phyloP scores from a whole-genome alignment of 2,113 vertebrate genomes.

The Ptilorrhoa leucosticta region DNA sequence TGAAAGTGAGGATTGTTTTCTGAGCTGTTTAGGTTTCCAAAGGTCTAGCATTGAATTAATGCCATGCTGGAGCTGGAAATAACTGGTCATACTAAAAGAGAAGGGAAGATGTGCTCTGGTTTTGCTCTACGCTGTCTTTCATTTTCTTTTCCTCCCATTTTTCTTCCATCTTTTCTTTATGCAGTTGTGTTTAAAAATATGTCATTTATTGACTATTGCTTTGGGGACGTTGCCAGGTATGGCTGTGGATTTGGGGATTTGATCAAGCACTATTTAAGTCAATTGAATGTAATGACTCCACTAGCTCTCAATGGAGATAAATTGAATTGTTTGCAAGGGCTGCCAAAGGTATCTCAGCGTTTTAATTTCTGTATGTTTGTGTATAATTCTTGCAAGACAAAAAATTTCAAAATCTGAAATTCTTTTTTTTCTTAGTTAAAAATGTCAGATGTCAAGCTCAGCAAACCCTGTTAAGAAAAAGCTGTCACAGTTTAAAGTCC shows the following conservation, averaged over 20 bases:
- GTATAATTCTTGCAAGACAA: background rate
- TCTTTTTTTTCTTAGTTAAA: background rate
- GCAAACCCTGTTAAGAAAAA: background rate
- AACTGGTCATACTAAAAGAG: background rate
- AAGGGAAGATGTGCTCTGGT: background rate
- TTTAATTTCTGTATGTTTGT: background rate
- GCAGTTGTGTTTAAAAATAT: background rate
- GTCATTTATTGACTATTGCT: background rate
- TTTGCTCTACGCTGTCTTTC: background rate
- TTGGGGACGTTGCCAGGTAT: background rate
- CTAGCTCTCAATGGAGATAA: background rate
- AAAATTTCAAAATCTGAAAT: background rate
- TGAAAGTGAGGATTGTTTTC: background rate
- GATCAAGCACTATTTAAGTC: background rate
- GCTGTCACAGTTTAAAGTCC: background rate
- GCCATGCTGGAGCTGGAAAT: background rate
- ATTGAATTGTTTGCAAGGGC: background rate
- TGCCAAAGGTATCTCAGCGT: background rate
- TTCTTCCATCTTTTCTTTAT: background rate
- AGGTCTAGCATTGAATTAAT: background rate
- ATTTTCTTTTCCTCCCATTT: background rate
- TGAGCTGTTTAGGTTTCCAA: background rate
- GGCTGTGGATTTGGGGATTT: background rate
- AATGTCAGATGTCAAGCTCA: background rate
- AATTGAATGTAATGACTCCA: background rate